These are phyloP conservation scores for Phodopus roborovskii DNA, from an alignment of 2,113 vertebrate species.

Conservation along the genomic window DNA sequence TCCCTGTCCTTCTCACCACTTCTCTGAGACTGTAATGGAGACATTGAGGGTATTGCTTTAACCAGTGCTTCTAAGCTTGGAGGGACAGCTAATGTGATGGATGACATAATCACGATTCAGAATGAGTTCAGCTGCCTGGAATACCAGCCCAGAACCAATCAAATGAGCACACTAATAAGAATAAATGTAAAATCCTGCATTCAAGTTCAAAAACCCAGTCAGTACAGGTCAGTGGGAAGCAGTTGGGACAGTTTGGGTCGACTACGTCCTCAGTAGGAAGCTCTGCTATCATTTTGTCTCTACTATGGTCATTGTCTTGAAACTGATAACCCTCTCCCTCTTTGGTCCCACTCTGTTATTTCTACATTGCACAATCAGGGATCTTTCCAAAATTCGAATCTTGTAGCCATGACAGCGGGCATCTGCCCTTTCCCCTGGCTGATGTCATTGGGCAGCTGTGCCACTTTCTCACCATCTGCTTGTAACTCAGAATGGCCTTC, in stretches of 20 bases:
- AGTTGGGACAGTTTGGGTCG: neutral
- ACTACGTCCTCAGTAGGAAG: fast-evolving
- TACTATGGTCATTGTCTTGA: neutral
- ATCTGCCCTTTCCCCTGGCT: neutral
- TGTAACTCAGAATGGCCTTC: fast-evolving
- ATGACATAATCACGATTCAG: neutral
- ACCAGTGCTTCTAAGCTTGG: neutral
- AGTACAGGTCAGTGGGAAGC: neutral
- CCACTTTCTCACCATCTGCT: neutral
- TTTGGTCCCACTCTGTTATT: neutral
- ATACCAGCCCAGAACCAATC: neutral
- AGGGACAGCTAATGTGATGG: constrained; percentile 46
- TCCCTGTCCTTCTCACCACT: neutral
- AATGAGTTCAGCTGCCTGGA: neutral
- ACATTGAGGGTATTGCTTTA: neutral
- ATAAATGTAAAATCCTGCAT: neutral
- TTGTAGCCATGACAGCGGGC: fast-evolving
- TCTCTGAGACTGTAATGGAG: neutral
- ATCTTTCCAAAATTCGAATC: neutral
- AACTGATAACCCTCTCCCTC: fast-evolving
- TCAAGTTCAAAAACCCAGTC: neutral
- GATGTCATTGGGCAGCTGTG: no score
- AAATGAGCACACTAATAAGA: neutral
- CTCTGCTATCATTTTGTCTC: fast-evolving
- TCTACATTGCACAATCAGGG: neutral